Evolutionary conservation across 2,113 vertebrate genomes (phyloP), one percentile per base, ranked within the genome.

Genomic region (Daphoenositta chrysoptera): DNA sequence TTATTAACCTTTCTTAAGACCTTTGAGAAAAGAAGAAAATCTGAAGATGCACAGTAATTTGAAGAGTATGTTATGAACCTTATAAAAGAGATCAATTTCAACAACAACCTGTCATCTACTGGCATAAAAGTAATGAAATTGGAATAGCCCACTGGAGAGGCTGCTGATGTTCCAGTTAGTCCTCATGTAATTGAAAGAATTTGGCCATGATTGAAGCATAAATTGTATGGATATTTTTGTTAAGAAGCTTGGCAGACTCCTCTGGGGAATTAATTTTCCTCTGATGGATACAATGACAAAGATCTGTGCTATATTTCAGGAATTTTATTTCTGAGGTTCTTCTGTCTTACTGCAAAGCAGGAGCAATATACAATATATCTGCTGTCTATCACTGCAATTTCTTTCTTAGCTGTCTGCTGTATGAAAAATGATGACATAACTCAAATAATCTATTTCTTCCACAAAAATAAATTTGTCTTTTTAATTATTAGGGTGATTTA

Each of bases 51-150:
- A 58, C 21, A 80, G 57, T 83, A 83, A 83, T 94, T 92, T 93
- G 70, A 97, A 94, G 66, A 95, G 18, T 60, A 64, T 44, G 27
- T 88, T 96, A 93, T 80, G 42, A 94, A 92, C 60, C 84, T 82
- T 82, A 40, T 91, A 87, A 89, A 97, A 92, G 56, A 90, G 69
- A 96, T 96, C 91, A 93, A 54, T 97, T 97, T 97, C 90, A 93
- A 87, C 80, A 97, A 89, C 85, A 82, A 91, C 13, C 54, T 96
- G 79, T 92, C 79, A 89, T 95, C 60, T 90, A 61, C 50, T 91
- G 15, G 26, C 54, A 92, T 81, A 90, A 97, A 93, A 90, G 37
- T 58, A 86, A 87, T 77, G 53, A 94, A 97, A 93, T 37, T 69
- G 69, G 87, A 66, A 35, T 71, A 66, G 73, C 79, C 58, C 50